These are phyloP conservation scores for Allygus modestus DNA, from an alignment of 2,888 invertebrate genomes.

Conservation along the genomic window DNA sequence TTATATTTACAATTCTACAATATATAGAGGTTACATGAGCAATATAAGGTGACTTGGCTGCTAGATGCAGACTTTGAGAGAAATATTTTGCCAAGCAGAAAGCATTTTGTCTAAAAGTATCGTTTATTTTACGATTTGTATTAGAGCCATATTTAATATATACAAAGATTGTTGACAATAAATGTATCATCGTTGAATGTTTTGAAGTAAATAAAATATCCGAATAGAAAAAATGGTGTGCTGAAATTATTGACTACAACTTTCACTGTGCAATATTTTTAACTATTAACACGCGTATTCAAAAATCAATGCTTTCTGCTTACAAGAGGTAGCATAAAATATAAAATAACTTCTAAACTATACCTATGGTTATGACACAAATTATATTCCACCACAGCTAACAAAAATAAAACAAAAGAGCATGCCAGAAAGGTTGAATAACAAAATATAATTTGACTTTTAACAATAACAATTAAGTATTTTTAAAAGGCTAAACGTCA, in stretches of 20 bases:
- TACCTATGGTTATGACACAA: conserved; percentile 53
- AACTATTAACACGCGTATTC: no score
- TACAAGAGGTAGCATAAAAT: not conserved
- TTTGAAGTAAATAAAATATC: no score
- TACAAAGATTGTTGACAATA: no score
- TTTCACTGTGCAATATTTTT: no score
- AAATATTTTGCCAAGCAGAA: conserved; percentile 25
- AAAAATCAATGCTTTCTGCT: conserved; percentile 48
- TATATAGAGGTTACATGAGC: conserved; percentile 49
- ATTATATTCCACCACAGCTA: conserved; percentile 23
- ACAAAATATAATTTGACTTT: no score
- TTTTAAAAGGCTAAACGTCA: not conserved
- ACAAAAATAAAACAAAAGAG: not conserved
- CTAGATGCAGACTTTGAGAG: not conserved
- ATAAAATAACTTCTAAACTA: conserved; percentile 38
- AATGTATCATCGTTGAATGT: no score
- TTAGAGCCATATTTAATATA: no score
- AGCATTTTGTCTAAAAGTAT: not conserved
- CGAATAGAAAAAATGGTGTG: no score
- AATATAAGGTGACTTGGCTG: conserved; percentile 22
- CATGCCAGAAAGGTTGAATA: no score
- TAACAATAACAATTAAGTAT: not conserved
- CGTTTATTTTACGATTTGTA: no score
- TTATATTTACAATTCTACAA: conserved; percentile 10
- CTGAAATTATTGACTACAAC: no score